Evolutionary conservation across 2,888 invertebrate genomes (phyloP), one percentile per base, ranked within the genome.

Genomic region (Palloptera scutellata): DNA sequence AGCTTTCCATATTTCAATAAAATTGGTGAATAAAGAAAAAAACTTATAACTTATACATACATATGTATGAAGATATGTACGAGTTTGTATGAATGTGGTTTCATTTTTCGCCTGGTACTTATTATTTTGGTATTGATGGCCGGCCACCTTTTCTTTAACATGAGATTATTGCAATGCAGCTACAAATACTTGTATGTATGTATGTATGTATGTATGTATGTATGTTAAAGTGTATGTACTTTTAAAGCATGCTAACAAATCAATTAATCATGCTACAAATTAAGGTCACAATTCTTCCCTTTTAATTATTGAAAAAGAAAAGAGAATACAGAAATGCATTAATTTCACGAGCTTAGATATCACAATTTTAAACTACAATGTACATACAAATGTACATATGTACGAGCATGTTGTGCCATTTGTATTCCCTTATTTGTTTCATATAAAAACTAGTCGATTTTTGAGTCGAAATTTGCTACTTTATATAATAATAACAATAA

Each of bases 221-320:
- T 52, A 53, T 19, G 48, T 17, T 15, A 13, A 53, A 13, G n/a
- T 54, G 6, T 55, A 12, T 42, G 13, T 55, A 55, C 13, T 17
- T 6, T 10, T 59, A 5, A n/a, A 15, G 2, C 19, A 20, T 51
- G 54, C 41, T 45, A 63, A 62, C 58, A 69, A 57, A 70, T 61
- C 62, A 73, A 74, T 72, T 74, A 72, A 74, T 74, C 74, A 74
- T 73, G 68, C 66, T 67, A 62, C 67, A 73, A 73, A 74, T 74
- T 71, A 67, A 69, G 69, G 69, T 70, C 62, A 65, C 48, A 4
- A 15, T 15, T 48, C 48, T 5, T n/a, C 12, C 13, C 5, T 15
- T 48, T 13, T 11, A 48, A 48, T 30, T 2, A 30, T 30, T 30
- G 30, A 30, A 30, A 30, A 30, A 54, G 63, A 20, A 13, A 20